Conservation (phyloP, 2,888 invertebrate species). For the Beris chalybata region DNA sequence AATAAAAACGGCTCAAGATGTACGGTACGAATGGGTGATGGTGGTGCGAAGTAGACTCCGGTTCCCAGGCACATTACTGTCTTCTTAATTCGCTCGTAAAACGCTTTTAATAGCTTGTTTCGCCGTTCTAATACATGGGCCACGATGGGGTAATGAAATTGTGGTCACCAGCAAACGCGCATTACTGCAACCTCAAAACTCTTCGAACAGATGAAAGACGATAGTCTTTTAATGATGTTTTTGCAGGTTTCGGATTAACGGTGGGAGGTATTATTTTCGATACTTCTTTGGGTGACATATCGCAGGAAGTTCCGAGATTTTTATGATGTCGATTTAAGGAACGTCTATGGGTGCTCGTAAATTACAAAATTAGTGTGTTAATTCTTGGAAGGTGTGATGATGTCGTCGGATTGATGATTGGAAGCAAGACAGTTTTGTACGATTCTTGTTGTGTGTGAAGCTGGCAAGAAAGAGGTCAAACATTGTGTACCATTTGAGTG, state of each 20-base stretch:
- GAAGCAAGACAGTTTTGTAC: too few species aligned
- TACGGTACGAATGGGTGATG: background rate
- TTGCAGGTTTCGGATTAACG: conserved; percentile 1
- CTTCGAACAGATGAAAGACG: background rate
- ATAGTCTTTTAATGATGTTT: conserved; percentile 8
- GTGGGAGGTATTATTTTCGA: too few species aligned
- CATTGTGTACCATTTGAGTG: too few species aligned
- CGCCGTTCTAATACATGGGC: background rate
- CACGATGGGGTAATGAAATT: conserved; percentile 1
- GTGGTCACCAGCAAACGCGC: conserved; percentile 3
- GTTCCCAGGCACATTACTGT: conserved; percentile 24
- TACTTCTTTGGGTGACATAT: too few species aligned
- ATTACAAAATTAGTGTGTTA: conserved; percentile 28
- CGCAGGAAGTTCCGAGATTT: too few species aligned
- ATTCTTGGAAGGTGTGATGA: conserved; percentile 20
- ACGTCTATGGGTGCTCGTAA: conserved; percentile 22
- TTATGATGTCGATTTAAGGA: too few species aligned
- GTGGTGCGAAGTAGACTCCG: background rate
- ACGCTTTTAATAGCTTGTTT: conserved; percentile 19
- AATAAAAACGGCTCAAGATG: conserved; percentile 3
- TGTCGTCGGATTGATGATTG: background rate
- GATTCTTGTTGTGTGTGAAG: too few species aligned
- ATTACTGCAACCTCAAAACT: background rate
- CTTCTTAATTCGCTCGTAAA: conserved; percentile 21
- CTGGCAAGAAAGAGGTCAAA: too few species aligned